Percentiles rank a stretch among this genome's conserved stretches.
Evolutionary conservation across 2,797 vertebrate genomes (phyloP).

Genomic region (Oophaga sylvatica): DNA sequence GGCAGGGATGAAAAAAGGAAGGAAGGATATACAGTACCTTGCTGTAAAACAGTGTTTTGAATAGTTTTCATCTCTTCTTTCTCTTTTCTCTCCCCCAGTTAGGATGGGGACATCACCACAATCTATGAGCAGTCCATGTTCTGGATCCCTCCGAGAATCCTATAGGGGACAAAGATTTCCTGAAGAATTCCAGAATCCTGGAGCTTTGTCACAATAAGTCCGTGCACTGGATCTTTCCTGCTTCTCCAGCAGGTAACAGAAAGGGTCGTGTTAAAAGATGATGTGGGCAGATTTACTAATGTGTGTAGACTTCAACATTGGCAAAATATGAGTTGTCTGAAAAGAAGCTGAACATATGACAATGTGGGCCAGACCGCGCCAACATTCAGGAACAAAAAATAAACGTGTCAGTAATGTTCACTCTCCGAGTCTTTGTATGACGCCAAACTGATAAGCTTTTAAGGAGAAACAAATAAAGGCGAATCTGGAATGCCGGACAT

Average conservation of each 20-base stretch:
- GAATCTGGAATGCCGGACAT: too few species aligned
- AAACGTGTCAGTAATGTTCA: too few species aligned
- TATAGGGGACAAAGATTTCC: slow-evolving; percentile 88
- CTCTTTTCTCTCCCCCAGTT: not conserved
- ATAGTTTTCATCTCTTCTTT: not conserved
- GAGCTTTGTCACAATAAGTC: slow-evolving; percentile 92
- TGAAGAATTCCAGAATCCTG: slow-evolving; percentile 91
- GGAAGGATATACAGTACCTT: not conserved
- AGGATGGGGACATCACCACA: slow-evolving; percentile 83
- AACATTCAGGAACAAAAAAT: too few species aligned
- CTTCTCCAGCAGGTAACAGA: slow-evolving; percentile 81
- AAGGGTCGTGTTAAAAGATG: not conserved
- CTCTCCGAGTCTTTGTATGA: too few species aligned
- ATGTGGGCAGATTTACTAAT: too few species aligned
- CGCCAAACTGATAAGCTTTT: too few species aligned
- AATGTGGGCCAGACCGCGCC: too few species aligned
- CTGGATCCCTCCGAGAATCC: slow-evolving; percentile 91
- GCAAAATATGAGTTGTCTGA: too few species aligned
- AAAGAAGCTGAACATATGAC: too few species aligned
- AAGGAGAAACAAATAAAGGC: too few species aligned
- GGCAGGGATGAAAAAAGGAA: not conserved
- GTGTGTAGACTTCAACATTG: too few species aligned
- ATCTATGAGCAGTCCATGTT: slow-evolving; percentile 88
- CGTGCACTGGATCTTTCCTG: slow-evolving; percentile 93
- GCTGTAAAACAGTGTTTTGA: not conserved